A percentile compares a stretch with the other conserved stretches of the same genome.
These are phyloP conservation scores for Empidonax traillii DNA, from an alignment of 2,113 vertebrate species.

Conservation along the genomic window DNA sequence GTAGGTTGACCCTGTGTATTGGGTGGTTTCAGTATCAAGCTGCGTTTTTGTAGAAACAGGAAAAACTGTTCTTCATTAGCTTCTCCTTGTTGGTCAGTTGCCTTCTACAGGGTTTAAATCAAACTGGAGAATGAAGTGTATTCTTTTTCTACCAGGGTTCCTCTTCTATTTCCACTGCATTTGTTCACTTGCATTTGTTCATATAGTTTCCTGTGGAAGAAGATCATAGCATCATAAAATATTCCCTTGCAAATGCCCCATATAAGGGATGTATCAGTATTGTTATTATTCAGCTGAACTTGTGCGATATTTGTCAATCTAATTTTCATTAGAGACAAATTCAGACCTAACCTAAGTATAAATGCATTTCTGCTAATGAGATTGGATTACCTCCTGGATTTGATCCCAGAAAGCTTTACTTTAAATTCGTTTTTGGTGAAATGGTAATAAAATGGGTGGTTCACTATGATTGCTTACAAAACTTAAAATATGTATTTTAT, in stretches of 20 bases:
- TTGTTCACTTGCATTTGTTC: background rate
- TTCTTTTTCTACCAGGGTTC: background rate
- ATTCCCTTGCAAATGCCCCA: background rate
- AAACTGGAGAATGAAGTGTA: background rate
- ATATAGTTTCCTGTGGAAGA: background rate
- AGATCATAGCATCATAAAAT: background rate
- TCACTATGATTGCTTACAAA: background rate
- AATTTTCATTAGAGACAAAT: conserved; percentile 32
- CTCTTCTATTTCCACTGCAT: background rate
- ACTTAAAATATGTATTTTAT: background rate
- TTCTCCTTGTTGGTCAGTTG: background rate
- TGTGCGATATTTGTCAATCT: background rate
- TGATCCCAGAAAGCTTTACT: conserved; percentile 17
- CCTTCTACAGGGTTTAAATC: background rate
- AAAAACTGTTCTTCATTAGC: background rate
- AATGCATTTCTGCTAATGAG: conserved; percentile 45
- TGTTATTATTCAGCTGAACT: background rate
- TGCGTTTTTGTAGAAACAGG: background rate
- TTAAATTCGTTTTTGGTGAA: conserved; percentile 23
- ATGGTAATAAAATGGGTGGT: conserved; percentile 12
- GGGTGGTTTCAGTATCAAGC: background rate
- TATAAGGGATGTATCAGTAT: background rate
- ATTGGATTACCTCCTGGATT: conserved; percentile 17
- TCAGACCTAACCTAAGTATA: conserved; percentile 21
- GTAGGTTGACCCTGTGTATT: background rate